Evolutionary conservation across 2,797 vertebrate genomes (phyloP).

Genomic region (Strix occidentalis): DNA sequence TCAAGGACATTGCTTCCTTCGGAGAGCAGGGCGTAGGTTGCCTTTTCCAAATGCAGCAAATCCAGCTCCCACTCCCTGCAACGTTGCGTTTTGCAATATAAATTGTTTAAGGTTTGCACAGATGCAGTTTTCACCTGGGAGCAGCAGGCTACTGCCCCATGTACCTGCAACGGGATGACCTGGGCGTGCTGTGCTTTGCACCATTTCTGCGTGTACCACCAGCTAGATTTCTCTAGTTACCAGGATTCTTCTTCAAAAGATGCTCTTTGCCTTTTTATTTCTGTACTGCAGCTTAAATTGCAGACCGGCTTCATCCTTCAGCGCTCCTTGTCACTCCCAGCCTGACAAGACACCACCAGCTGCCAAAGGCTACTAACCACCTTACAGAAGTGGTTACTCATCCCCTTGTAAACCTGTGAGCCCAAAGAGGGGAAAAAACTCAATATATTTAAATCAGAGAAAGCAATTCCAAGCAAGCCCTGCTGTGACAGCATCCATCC

Average conservation of each 20-base stretch:
- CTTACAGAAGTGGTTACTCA: background rate
- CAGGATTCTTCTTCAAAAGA: background rate
- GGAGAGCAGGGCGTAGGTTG: background rate
- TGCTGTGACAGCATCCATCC: background rate
- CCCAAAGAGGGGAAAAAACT: background rate
- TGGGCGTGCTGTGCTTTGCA: rapidly evolving
- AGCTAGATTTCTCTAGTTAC: background rate
- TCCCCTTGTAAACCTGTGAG: background rate
- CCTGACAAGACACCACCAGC: rapidly evolving
- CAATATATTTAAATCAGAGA: background rate
- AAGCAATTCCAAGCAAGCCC: background rate
- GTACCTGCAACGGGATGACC: rapidly evolving
- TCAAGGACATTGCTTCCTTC: background rate
- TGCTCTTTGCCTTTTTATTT: background rate
- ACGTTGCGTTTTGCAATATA: background rate
- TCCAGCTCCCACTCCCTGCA: background rate
- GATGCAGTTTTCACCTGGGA: background rate
- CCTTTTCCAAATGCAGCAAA: background rate
- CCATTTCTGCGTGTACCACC: background rate
- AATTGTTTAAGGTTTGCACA: background rate
- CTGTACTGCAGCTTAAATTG: background rate
- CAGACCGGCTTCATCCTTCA: background rate
- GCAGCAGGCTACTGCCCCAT: background rate
- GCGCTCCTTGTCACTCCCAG: background rate
- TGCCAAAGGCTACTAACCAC: background rate